These are phyloP conservation scores for Xenopus borealis DNA, from an alignment of 2,113 vertebrate species.

Conservation along the genomic window DNA sequence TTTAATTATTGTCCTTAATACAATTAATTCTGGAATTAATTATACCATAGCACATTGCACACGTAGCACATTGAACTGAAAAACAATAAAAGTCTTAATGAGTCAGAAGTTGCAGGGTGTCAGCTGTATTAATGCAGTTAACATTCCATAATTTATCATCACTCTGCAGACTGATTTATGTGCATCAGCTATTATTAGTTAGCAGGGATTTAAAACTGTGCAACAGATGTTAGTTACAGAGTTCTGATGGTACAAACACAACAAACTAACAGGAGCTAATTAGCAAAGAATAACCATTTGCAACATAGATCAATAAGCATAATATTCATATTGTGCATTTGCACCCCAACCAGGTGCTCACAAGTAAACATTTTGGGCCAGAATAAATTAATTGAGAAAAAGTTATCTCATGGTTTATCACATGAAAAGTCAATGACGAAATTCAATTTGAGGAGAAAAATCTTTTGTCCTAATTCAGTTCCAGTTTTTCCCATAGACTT, in stretches of 20 bases:
- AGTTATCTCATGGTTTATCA: too few species aligned
- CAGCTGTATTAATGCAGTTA: conserved; percentile 12
- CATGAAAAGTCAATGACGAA: too few species aligned
- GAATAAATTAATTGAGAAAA: too few species aligned
- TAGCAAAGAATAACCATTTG: not conserved
- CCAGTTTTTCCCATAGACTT: too few species aligned
- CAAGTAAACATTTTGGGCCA: too few species aligned
- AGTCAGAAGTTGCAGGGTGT: not conserved
- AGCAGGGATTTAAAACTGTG: not conserved
- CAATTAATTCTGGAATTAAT: not conserved
- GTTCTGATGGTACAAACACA: conserved; percentile 7
- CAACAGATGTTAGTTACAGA: conserved; percentile 18
- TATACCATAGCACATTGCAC: not conserved
- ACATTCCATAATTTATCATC: conserved; percentile 11
- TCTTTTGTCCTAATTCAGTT: too few species aligned
- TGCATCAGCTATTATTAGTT: conserved; percentile 4
- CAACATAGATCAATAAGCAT: too few species aligned
- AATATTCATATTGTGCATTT: too few species aligned
- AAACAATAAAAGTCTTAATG: conserved; percentile 4
- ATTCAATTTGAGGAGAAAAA: too few species aligned
- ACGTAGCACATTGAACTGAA: too few species aligned
- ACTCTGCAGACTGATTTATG: not conserved
- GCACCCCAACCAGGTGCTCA: too few species aligned
- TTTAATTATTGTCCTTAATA: too few species aligned
- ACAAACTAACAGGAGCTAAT: conserved; percentile 8